These are phyloP conservation scores for Xiphorhynchus erythropygius DNA, from an alignment of 2,797 vertebrate species.

Conservation along the genomic window DNA sequence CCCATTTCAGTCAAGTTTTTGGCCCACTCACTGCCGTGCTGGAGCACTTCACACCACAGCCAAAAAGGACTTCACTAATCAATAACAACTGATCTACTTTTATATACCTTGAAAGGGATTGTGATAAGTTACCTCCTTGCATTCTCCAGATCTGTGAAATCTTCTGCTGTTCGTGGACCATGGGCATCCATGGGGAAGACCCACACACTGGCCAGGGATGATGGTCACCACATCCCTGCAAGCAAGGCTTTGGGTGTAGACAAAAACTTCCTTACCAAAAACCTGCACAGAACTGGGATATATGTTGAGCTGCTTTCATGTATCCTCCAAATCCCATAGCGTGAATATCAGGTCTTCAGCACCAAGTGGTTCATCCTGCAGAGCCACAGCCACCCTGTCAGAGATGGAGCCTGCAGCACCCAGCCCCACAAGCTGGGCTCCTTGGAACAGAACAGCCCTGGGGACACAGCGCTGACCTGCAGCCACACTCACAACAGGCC, in stretches of 20 bases:
- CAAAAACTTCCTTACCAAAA: not conserved
- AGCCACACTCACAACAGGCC: fast-evolving
- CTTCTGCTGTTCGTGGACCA: not conserved
- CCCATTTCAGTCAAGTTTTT: conserved; percentile 60
- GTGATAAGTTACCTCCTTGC: not conserved
- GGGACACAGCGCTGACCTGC: not conserved
- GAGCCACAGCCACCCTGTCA: not conserved
- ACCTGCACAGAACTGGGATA: fast-evolving
- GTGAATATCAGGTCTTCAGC: not conserved
- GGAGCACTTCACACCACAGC: not conserved
- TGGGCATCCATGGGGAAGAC: fast-evolving
- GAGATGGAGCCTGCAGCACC: not conserved
- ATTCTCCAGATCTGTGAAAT: not conserved
- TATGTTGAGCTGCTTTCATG: not conserved
- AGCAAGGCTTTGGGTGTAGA: not conserved
- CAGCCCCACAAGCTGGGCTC: not conserved
- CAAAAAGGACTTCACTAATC: conserved; percentile 1
- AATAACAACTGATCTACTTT: not conserved
- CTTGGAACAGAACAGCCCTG: not conserved
- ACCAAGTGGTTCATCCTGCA: not conserved
- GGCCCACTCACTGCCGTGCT: not conserved
- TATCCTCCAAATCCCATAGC: not conserved
- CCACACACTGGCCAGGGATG: fast-evolving
- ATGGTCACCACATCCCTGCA: not conserved
- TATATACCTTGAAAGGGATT: not conserved